A percentile compares a stretch with the other conserved stretches of the same genome.
These are phyloP conservation scores for Arge pagana DNA, from an alignment of 2,888 invertebrate genomes.

Conservation along the genomic window DNA sequence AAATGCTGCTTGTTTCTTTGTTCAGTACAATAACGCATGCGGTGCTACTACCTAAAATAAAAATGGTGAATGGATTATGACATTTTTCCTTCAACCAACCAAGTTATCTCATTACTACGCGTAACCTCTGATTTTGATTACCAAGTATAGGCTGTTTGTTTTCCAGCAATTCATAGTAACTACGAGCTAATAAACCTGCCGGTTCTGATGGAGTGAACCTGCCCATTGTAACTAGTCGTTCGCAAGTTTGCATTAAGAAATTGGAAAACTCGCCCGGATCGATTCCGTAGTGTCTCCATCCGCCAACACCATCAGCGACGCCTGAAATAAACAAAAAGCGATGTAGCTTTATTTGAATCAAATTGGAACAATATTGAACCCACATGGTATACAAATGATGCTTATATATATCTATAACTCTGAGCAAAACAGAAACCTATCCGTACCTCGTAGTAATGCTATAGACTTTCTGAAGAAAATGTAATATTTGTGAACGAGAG, in stretches of 20 bases:
- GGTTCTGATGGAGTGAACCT: slow-evolving; percentile 87
- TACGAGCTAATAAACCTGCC: slow-evolving; percentile 84
- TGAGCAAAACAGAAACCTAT: neutral
- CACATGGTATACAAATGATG: too few relatives aligned
- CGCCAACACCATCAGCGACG: slow-evolving; percentile 98
- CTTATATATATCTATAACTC: too few relatives aligned
- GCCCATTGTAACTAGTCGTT: slow-evolving; percentile 87
- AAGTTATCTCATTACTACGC: too few relatives aligned
- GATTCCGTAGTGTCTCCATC: slow-evolving; percentile 97
- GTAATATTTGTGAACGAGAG: too few relatives aligned
- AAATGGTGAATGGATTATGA: slow-evolving; percentile 9
- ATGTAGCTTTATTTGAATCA: slow-evolving; percentile 9
- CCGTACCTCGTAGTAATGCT: neutral
- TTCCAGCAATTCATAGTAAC: slow-evolving; percentile 89
- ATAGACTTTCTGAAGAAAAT: too few relatives aligned
- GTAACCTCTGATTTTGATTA: slow-evolving; percentile 53
- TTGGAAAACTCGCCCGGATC: slow-evolving; percentile 96
- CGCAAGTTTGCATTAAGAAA: slow-evolving; percentile 93
- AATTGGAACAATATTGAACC: neutral
- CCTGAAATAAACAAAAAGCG: slow-evolving; percentile 64
- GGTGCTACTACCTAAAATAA: slow-evolving; percentile 85
- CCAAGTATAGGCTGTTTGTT: slow-evolving; percentile 92
- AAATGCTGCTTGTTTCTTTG: slow-evolving; percentile 85
- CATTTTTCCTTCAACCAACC: too few relatives aligned
- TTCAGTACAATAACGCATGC: slow-evolving; percentile 95